A percentile compares a stretch with the other conserved stretches of the same genome.
These are phyloP conservation scores for Cromileptes altivelis DNA, from an alignment of 2,113 vertebrate species.

Conservation along the genomic window DNA sequence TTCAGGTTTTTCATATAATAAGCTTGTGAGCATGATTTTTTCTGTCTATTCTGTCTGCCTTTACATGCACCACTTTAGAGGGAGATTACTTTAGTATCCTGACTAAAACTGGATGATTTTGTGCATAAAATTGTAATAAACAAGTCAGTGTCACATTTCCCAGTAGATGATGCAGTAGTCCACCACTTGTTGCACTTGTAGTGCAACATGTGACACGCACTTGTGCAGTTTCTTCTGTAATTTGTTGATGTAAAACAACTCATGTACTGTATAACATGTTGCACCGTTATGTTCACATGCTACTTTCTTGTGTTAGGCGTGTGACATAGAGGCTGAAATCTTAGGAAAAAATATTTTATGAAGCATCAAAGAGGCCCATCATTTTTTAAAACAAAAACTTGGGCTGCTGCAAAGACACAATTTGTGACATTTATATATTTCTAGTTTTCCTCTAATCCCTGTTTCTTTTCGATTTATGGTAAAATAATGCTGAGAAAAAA, in stretches of 20 bases:
- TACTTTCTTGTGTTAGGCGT: neutral
- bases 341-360: neutral
- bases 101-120: neutral
- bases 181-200: no score
- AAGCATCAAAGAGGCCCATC: neutral
- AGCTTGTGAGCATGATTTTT: conserved; percentile 23
- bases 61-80: conserved; percentile 51
- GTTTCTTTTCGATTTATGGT: neutral
- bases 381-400: neutral
- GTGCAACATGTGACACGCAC: neutral
- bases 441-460: neutral
- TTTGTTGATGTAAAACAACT: conserved; percentile 53
- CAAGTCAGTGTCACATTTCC: neutral
- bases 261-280: conserved; percentile 51
- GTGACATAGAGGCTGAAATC: neutral
- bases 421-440: conserved; percentile 3
- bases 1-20: conserved; percentile 24
- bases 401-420: neutral
- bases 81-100: conserved; percentile 16
- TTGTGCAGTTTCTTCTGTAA: conserved; percentile 9
- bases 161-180: conserved; percentile 21
- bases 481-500: neutral
- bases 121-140: conserved; percentile 2
- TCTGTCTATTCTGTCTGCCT: conserved; percentile 56
- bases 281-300: neutral